Percentiles rank a stretch among this genome's conserved stretches.
Evolutionary conservation across 1,140 invertebrate species (phyloP).

Genomic region (Holcopasites calliopsidis): DNA sequence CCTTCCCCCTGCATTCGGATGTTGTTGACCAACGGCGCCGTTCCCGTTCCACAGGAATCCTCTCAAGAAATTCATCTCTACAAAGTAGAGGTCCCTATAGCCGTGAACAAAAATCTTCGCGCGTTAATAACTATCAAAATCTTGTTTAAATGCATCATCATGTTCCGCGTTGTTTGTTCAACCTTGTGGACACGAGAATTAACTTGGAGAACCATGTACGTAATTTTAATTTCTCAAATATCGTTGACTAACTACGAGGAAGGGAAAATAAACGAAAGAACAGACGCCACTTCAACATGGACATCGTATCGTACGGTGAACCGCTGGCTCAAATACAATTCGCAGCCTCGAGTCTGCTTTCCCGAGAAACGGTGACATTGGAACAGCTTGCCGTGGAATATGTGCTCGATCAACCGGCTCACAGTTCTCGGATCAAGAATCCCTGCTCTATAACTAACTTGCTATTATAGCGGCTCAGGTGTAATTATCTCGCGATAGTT

Average conservation of each 20-base stretch:
- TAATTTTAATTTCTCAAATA: not conserved
- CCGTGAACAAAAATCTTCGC: no score
- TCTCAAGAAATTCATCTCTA: no score
- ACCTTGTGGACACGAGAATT: not conserved
- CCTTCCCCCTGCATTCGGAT: not conserved
- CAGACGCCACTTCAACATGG: not conserved
- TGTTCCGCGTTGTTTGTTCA: not conserved
- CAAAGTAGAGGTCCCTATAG: no score
- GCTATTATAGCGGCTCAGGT: slow-evolving; percentile 29
- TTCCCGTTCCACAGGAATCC: no score
- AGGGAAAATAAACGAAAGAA: not conserved
- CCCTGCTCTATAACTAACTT: slow-evolving; percentile 40
- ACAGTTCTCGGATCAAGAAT: slow-evolving; percentile 11
- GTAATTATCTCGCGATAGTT: slow-evolving; percentile 48
- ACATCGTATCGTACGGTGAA: not conserved
- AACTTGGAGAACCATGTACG: no score
- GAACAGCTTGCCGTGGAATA: not conserved
- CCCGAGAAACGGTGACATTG: slow-evolving; percentile 13
- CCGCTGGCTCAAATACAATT: slow-evolving; percentile 2
- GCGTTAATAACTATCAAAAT: no score
- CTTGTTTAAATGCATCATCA: not conserved
- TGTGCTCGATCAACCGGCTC: slow-evolving; percentile 24
- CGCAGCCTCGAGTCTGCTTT: slow-evolving; percentile 8
- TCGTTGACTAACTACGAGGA: not conserved
- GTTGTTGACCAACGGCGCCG: not conserved